phyloP scores from a whole-genome alignment of 37 sponge, comb jelly and placozoan genomes.

The Hormiphora californensis region DNA sequence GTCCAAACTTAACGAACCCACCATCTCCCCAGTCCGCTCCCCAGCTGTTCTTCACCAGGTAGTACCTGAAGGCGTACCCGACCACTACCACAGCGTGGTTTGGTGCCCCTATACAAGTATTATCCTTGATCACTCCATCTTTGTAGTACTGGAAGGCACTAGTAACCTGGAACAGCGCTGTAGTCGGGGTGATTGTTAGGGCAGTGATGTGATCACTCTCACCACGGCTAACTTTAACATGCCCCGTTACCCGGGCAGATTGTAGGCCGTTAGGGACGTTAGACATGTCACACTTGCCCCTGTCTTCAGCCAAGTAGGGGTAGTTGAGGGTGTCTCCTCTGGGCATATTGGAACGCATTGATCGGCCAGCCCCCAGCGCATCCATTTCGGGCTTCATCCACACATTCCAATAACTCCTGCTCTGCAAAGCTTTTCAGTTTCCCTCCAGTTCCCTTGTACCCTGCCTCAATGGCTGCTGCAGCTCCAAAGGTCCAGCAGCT shows the following conservation, averaged over 20 bases:
- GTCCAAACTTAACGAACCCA: neutral
- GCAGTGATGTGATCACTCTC: neutral
- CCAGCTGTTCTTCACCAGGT: slow-evolving; percentile 7
- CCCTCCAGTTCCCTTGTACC: neutral
- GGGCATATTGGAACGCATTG: neutral
- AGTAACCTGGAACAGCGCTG: neutral
- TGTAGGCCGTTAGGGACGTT: neutral
- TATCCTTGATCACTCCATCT: neutral
- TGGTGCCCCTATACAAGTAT: neutral
- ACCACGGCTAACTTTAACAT: neutral
- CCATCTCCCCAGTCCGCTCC: neutral
- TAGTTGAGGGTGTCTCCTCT: neutral
- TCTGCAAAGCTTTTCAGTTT: slow-evolving; percentile 6
- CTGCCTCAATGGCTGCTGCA: neutral
- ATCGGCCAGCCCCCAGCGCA: neutral
- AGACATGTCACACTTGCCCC: neutral
- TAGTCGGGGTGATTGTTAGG: neutral
- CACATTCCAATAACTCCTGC: slow-evolving; percentile 12
- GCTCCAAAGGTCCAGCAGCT: neutral
- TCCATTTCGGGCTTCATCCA: neutral
- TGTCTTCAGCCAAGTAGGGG: neutral
- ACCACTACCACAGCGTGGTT: neutral
- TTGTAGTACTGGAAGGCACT: neutral
- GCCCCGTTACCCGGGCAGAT: neutral
- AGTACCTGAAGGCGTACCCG: neutral